A percentile compares a stretch with the other conserved stretches of the same genome.
Evolutionary conservation across 2,888 invertebrate genomes (phyloP).

Genomic region (Cremastobaeus sp.): DNA sequence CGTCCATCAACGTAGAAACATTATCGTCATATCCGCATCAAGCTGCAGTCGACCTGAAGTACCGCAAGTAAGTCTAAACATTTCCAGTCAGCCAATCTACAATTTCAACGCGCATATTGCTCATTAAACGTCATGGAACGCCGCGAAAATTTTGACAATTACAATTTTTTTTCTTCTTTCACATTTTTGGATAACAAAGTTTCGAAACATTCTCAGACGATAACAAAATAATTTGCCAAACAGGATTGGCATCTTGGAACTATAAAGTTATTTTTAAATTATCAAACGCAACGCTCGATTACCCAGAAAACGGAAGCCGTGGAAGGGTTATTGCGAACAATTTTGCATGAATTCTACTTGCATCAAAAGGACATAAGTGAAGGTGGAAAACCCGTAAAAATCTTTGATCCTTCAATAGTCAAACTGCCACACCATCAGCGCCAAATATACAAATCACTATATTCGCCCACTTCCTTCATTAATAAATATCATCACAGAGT

Average conservation of each 20-base stretch:
- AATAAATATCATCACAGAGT: constrained; percentile 72
- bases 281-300: constrained; percentile 64
- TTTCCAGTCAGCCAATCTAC: constrained; percentile 65
- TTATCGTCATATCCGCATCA: constrained; percentile 60
- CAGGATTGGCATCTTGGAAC: constrained; percentile 72
- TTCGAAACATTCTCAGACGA: background rate
- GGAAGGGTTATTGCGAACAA: constrained; percentile 64
- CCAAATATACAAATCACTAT: constrained; percentile 18
- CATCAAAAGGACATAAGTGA: no score
- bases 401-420: constrained; percentile 53
- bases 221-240: constrained; percentile 44
- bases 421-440: constrained; percentile 53
- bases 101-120: constrained; percentile 25
- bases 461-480: constrained; percentile 13
- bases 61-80: constrained; percentile 63
- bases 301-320: constrained; percentile 70
- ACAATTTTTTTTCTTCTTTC: background rate
- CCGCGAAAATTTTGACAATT: background rate
- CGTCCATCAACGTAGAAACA: constrained; percentile 55
- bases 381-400: constrained; percentile 35
- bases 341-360: no score
- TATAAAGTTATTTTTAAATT: constrained; percentile 55
- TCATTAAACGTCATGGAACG: constrained; percentile 26
- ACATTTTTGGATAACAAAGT: background rate
- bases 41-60: constrained; percentile 65